Evolutionary conservation across 1,140 invertebrate genomes (phyloP).

Genomic region (Diabrotica undecimpunctata): DNA sequence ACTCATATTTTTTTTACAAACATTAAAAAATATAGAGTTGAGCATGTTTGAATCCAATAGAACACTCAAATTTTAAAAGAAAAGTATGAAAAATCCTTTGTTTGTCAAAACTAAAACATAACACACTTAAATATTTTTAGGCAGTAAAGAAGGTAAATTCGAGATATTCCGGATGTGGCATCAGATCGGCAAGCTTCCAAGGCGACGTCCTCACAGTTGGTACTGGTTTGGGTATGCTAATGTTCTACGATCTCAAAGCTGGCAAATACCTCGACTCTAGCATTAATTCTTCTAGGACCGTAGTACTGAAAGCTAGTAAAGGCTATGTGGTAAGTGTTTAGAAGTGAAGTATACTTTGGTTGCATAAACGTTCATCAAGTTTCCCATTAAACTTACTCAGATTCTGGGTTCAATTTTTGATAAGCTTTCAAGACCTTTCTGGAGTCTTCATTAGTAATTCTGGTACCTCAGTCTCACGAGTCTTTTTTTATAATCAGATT

Average conservation of each 20-base stretch:
- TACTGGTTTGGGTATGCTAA: constrained; percentile 83
- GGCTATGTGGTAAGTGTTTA: constrained; percentile 88
- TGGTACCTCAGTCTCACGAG: too few species aligned
- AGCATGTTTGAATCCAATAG: too few species aligned
- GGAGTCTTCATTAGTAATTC: too few species aligned
- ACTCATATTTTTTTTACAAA: too few species aligned
- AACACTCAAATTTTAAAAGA: too few species aligned
- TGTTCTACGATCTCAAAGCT: constrained; percentile 91
- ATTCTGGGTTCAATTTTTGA: too few species aligned
- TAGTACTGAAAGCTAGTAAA: constrained; percentile 82
- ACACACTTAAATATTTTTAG: constrained; percentile 19
- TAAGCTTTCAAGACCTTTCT: too few species aligned
- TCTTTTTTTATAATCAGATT: too few species aligned
- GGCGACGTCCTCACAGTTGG: constrained; percentile 88
- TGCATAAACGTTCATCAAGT: not conserved
- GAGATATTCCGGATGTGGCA: constrained; percentile 78
- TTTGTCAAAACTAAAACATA: too few species aligned
- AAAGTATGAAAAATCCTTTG: too few species aligned
- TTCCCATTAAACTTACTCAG: too few species aligned
- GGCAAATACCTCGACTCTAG: constrained; percentile 88
- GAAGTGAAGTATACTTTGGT: constrained; percentile 7
- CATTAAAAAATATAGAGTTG: too few species aligned
- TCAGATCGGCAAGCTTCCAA: constrained; percentile 87
- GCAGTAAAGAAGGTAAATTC: constrained; percentile 65
- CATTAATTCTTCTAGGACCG: constrained; percentile 81